Base-by-base conservation (phyloP, 2,888 invertebrate genomes). In the Ennomos fuscantarius region DNA sequence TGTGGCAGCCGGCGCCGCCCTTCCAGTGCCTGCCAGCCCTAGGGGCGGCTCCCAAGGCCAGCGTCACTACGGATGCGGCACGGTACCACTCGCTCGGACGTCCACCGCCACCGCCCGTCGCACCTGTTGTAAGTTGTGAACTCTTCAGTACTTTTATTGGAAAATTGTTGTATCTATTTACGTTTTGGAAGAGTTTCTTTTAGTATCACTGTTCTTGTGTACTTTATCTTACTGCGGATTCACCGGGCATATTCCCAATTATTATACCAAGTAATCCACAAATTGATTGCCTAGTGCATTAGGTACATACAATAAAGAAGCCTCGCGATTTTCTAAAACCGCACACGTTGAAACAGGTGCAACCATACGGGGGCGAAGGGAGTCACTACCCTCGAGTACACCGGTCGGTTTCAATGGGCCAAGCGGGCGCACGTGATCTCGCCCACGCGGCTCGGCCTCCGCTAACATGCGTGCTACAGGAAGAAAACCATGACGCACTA, bases 391-490 rank as follows among this genome's bases (percentile, higher is more conserved):
- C 94, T 10, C 93, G 95, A 49, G 97, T 97, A 66, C 97, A 97
- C 74, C 94, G 97, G 69, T 97, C 97, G 0, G 96, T 97, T 62
- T 97, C 97, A 0, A 97, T 97, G 96, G 97, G 97, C 0, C 94
- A 94, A 66, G 93, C 94, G 0, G 94, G 94, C 1, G 93, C 93
- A 5, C 93, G 94, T 0, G 83, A 84, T 42, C 70, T 90, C 8
- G 82, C 84, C 1, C 50, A 75, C 49, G 84, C 83, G 0, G 82
- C 84, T 0, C 78, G 95, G 94, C 76, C 95, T 2, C 79, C 76
- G 94, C 75, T 94, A 57, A 91, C 93, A 8, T 91, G 82, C 59
- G 92, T 88, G 82, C 84, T 79, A 2, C 71, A 69, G 1, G 69
- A 74, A 8, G 79, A 82, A 15, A 63, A 73, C 0, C 79, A 79